Evolutionary conservation across 2,113 vertebrate species (phyloP), one percentile per base, ranked within the genome.

Genomic region (Myotis lucifugus): DNA sequence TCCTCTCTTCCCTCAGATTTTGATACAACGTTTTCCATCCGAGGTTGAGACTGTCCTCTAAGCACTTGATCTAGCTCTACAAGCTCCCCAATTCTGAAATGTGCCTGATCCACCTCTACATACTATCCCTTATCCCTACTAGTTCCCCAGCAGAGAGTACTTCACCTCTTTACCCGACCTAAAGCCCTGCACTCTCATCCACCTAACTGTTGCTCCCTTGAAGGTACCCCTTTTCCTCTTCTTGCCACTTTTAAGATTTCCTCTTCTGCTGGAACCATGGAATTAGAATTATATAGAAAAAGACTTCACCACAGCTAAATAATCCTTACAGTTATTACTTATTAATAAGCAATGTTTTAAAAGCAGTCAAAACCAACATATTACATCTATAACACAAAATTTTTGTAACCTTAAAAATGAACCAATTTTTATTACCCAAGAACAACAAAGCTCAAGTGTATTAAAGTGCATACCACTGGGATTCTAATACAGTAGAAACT

Each of bases 351-450:
- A 91, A 79, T 42, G 15, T 52, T 84, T 93, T 69, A 48, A 77
- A 85, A 76, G 23, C 10, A 90, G 18, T 76, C 69, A 92, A 76
- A 94, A 88, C 32, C 23, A 69, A 85, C 83, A 83, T 25, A 86
- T 64, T 83, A 84, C 86, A 46, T 52, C 21, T 73, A 4, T 61
- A 46, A 86, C 29, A 88, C 40, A 87, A 78, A 96, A 85, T 79
- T 96, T 90, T 67, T 72, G 6, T 66, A 78, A 87, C 32, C 25
- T 78, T 84, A 93, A 96, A 92, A 88, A 85, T 32, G 25, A 93
- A 56, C 8, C 15, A 85, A 2, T 8, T 50, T 50, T 34, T 34
- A 54, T 9, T 85, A 52, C 7, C 37, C n/a, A 72, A 59, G 34
- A 94, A 69, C 69, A 89, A 56, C 42, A 19, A 18, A 92, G 46